Base-by-base conservation (phyloP, 2,888 invertebrate species). In the Anorthoa munda region DNA sequence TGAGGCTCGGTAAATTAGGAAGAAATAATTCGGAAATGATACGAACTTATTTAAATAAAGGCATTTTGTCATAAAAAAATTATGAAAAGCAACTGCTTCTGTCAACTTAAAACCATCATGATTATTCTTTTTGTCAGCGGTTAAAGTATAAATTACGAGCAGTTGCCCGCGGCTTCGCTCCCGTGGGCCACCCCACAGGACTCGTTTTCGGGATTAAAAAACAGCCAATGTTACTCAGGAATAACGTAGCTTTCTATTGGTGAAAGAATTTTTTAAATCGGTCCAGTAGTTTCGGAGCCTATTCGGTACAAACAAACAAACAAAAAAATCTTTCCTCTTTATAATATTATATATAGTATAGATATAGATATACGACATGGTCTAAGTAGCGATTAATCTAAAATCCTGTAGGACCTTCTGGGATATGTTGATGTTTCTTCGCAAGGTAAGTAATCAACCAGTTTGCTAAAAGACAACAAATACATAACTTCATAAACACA, bases 21-120 rank as follows among this genome's bases (percentile, higher is more conserved):
- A 18, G 15, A 56, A 56, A 26, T 48, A 72, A 18, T 61, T 55
- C 9, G 18, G 31, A 39, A 48, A 1, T 39, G 9, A 26, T 59
- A 18, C 18, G 2, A 12, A 66, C 18, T 56, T 17, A 2, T 11
- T 12, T 55, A 11, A 9, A 18, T 3, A n/a, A n/a, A 12, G 21
- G 31, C 3, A 23, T 50, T 21, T 58, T 45, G 23, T 51, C 39
- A 39, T 39, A 1, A 2, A 31, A 31, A 31, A 39, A 39, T 9
- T 39, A 7, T 45, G 45, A 56, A 66, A 66, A 56, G 45, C n/a
- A n/a, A n/a, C n/a, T n/a, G n/a, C 23, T 58, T 51, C 17, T 51
- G 9, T 0, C 23, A 23, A 12, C 2, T 51, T 17, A 51, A n/a
- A 9, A 13, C 18, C 2, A n/a, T 15, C 15, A 2, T 23, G 15